Evolutionary conservation across 2,113 vertebrate genomes (phyloP).

Genomic region (Nothocercus julius): DNA sequence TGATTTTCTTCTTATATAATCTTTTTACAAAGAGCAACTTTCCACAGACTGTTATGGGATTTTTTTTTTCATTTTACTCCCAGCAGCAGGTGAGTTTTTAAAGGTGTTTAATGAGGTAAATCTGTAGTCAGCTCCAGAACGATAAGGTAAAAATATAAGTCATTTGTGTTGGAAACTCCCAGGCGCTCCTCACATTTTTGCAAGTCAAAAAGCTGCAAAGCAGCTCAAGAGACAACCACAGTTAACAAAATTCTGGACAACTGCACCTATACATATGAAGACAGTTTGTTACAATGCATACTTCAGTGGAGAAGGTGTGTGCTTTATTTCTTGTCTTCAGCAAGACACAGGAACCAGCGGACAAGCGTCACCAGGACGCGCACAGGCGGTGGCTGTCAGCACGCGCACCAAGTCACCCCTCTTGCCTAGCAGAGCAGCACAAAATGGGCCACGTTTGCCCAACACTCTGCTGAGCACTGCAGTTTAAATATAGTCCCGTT

Average conservation of each 20-base stretch:
- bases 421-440: not conserved
- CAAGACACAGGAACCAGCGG: too few relatives aligned
- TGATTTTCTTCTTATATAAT: conserved; percentile 46
- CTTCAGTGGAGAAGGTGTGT: too few relatives aligned
- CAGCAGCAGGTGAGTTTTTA: conserved; percentile 48
- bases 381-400: not conserved
- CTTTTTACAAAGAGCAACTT: conserved; percentile 63
- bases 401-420: not conserved
- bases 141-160: conserved; percentile 8
- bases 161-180: conserved; percentile 11
- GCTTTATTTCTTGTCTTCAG: too few relatives aligned
- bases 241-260: not conserved
- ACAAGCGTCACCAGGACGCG: too few relatives aligned
- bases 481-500: not conserved
- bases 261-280: not conserved
- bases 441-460: not conserved
- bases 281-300: too few relatives aligned
- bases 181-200: conserved; percentile 3
- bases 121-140: conserved; percentile 12
- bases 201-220: not conserved
- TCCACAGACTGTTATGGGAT: conserved; percentile 42
- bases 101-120: conserved; percentile 58
- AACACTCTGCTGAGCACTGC: not conserved
- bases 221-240: not conserved
- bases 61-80: not conserved